Base-by-base conservation (phyloP, 2,113 vertebrate species). In the Lepidiolamprologus cunningtoni region DNA sequence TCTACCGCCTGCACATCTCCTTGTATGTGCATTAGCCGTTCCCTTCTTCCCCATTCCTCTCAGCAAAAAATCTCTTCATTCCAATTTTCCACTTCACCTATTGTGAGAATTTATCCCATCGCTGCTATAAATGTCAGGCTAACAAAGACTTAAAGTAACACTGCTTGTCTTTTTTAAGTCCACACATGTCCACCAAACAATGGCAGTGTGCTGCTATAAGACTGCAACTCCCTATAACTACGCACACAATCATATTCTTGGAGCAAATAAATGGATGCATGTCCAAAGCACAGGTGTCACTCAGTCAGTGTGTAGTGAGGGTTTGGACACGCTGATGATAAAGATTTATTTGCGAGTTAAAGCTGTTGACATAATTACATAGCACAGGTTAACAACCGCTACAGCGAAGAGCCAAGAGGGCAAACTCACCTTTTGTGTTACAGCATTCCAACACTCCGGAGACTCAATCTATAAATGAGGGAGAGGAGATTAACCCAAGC, bases 401-500 rank as follows among this genome's bases (percentile, higher is more conserved):
- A 37, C 66, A 35, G 45, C 21, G 16, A 84, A 82, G n/a, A 84
- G 57, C 42, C 54, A 57, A 45, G 71, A 85, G 76, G 58, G 26
- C 9, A 82, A 66, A 94, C 93, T 90, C 80, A 93, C 91, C 91
- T 87, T 89, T 84, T 33, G 50, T 79, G 76, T 50, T 3, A 19
- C 53, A 35, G 83, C 73, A 85, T 87, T 90, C 86, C 82, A 80
- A 42, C 86, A 50, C 84, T 89, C 80, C 50, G 40, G 66, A 86
- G 80, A 91, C 85, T 87, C 82, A 54, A 53, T 76, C 63, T 85
- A 71, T 86, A 91, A 90, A 90, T 88, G 86, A 91, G 73, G 78
- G 45, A 81, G 86, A 91, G 61, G 86, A 89, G 91, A 92, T 94
- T 94, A 87, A 82, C 33, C 54, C 71, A n/a, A 90, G 89, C 80